Percentiles rank a stretch among this genome's conserved stretches.
Conservation (phyloP, 2,888 invertebrate genomes). For the Celastrina argiolus region DNA sequence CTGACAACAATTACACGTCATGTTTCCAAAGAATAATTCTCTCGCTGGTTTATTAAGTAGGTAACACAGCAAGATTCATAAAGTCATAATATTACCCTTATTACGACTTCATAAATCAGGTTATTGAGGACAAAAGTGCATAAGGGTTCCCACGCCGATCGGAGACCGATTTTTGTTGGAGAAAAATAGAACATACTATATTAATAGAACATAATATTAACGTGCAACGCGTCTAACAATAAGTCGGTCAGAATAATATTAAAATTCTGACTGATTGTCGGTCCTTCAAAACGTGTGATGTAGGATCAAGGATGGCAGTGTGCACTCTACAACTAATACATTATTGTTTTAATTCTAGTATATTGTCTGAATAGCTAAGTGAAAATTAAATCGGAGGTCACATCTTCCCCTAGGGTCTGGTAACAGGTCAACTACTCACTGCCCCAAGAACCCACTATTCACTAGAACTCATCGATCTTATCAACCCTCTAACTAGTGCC, state of each 20-base stretch:
- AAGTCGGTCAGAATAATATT: too few species aligned
- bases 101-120: neutral
- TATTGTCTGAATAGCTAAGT: neutral
- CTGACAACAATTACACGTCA: neutral
- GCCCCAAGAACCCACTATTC: slow-evolving; percentile 44
- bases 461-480: slow-evolving; percentile 42
- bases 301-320: too few species aligned
- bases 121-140: too few species aligned
- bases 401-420: slow-evolving; percentile 31
- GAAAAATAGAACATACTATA: too few species aligned
- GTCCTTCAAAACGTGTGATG: too few species aligned
- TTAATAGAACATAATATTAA: too few species aligned
- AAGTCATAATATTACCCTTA: neutral
- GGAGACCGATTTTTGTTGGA: too few species aligned
- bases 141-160: too few species aligned
- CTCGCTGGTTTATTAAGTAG: neutral
- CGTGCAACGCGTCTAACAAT: too few species aligned
- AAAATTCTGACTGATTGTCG: too few species aligned
- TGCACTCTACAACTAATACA: too few species aligned
- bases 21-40: neutral
- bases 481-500: slow-evolving; percentile 33
- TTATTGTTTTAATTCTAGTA: too few species aligned
- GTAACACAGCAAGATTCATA: neutral
- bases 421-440: slow-evolving; percentile 59
- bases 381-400: slow-evolving; percentile 9